Evolutionary conservation across 2,113 vertebrate genomes (phyloP).

Genomic region (Prietella phreatophila): DNA sequence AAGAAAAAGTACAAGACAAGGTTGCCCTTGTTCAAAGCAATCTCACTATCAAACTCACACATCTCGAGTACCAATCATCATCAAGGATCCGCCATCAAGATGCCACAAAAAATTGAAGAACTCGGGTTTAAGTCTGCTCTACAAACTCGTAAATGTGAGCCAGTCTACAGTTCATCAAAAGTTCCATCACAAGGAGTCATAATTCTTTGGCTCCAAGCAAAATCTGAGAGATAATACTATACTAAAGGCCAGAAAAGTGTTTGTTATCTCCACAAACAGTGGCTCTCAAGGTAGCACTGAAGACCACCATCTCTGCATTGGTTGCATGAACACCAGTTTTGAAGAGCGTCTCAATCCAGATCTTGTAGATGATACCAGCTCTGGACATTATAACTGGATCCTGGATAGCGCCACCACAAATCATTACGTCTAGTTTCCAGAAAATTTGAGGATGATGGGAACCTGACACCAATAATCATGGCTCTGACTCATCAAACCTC

Average conservation of each 20-base stretch:
- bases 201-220: not conserved
- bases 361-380: not conserved
- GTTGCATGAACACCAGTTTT: not conserved
- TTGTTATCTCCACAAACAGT: too few species aligned
- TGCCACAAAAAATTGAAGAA: not conserved
- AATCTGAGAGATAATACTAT: not conserved
- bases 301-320: not conserved
- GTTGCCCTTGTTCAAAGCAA: not conserved
- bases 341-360: not conserved
- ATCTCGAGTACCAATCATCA: not conserved
- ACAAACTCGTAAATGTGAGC: too few species aligned
- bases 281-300: not conserved
- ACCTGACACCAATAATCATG: not conserved
- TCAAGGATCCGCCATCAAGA: not conserved
- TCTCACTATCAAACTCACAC: not conserved
- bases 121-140: not conserved
- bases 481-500: not conserved
- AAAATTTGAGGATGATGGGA: not conserved
- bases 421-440: not conserved
- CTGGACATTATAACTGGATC: not conserved
- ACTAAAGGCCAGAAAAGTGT: not conserved
- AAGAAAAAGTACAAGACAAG: slow-evolving; percentile 49
- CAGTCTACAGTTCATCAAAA: not conserved
- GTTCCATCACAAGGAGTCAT: not conserved
- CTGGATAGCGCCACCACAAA: not conserved